A percentile compares a stretch with the other conserved stretches of the same genome.
Conservation (phyloP, 2,797 vertebrate genomes). For the Enteromius unitaeniatus region DNA sequence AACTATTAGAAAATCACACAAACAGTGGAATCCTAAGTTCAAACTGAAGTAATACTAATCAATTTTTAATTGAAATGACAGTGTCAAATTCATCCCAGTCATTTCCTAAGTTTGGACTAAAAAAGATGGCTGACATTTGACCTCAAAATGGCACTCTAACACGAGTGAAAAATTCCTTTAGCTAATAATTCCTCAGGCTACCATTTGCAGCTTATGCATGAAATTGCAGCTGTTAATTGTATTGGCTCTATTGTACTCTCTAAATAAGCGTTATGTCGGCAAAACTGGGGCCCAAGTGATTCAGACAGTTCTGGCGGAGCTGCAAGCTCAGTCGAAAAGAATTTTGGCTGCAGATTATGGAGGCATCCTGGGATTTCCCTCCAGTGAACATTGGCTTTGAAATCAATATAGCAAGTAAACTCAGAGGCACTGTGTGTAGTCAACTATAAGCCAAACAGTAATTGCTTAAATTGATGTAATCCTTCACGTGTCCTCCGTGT, state of each 20-base stretch:
- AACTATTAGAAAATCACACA: conserved; percentile 22
- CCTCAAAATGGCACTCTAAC: neutral
- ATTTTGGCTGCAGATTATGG: conserved; percentile 65
- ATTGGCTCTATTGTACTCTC: neutral
- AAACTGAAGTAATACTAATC: conserved; percentile 45
- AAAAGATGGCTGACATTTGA: conserved; percentile 1
- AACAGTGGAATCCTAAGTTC: conserved; percentile 8
- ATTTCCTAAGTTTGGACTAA: conserved; percentile 37
- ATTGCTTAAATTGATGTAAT: conserved; percentile 87
- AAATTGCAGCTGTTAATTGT: neutral
- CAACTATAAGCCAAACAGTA: conserved; percentile 81
- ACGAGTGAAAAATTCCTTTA: neutral
- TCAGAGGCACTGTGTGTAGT: conserved; percentile 80
- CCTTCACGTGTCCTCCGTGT: conserved; percentile 74
- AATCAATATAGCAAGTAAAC: conserved; percentile 92
- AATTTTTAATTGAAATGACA: conserved; percentile 46
- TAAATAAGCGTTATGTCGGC: conserved; percentile 14
- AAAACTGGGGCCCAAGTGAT: neutral
- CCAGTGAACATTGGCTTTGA: conserved; percentile 85
- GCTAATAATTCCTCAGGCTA: conserved; percentile 44
- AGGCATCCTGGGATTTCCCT: conserved; percentile 80
- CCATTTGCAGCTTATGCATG: conserved; percentile 66
- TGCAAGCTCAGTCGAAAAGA: conserved; percentile 65
- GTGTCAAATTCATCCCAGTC: conserved; percentile 41
- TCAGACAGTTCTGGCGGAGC: neutral